Evolutionary conservation across 2,888 invertebrate genomes (phyloP), one percentile per base, ranked within the genome.

Genomic region (Hemicrepidius hirtus): DNA sequence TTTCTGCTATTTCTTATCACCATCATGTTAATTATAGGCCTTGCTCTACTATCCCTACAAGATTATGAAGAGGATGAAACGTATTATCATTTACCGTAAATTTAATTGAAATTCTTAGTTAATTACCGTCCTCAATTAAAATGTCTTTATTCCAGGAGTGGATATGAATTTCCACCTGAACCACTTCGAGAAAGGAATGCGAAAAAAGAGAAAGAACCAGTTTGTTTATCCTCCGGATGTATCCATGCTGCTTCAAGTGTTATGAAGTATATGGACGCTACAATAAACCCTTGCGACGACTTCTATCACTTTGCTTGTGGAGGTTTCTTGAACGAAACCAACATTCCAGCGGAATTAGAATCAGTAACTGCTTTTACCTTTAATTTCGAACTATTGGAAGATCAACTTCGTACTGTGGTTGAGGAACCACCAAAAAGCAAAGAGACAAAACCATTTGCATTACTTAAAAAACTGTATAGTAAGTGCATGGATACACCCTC

Each of bases 301-400:
- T 95, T 95, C 85, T 95, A 95, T 84, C 88, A 92, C 79, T 95
- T 93, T 83, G 91, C 94, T 0, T 95, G 95, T 81, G 95, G 95
- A 0, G 91, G 91, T 12, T 73, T 73, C 24, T 40, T 95, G 44
- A 91, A 91, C 81, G 89, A 88, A 65, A 93, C 92, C 0, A 89
- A 90, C 69, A 95, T 95, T 68, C 94, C 95, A 0, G 95, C 95
- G 76, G 95, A 95, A 84, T 94, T 94, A 86, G 92, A 93, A 0
- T 91, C 93, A 4, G 91, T 95, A 41, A 94, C 93, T 76, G 90
- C 92, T 1, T 93, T 95, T 87, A 93, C 92, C 71, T 89, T 92
- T 76, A 92, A 95, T 82, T 92, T 92, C 62, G 94, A 94, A 80
- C 88, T 91, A 80, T 88, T 95, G 10, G 92, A 92, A 80, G 92